phyloP scores from a whole-genome alignment of 1,140 invertebrate genomes.

The Drosophila tsacasi region DNA sequence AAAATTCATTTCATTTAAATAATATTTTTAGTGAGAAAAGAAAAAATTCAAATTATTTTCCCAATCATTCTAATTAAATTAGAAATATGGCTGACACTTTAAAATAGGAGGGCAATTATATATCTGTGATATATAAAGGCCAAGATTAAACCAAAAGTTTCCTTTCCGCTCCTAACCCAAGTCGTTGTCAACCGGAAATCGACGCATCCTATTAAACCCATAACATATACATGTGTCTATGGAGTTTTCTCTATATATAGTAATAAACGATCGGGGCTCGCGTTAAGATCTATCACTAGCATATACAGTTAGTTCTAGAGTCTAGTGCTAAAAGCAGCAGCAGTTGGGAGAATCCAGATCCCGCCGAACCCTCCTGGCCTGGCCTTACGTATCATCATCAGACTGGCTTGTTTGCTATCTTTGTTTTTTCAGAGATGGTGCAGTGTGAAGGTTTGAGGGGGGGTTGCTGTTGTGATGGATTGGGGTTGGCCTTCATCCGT shows the following conservation, averaged over 20 bases:
- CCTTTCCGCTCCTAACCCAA: neutral
- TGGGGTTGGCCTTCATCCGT: constrained; percentile 21
- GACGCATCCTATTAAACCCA: constrained; percentile 14
- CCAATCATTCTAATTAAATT: constrained; percentile 7
- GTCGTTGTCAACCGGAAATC: constrained; percentile 22
- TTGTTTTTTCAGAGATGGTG: constrained; percentile 8
- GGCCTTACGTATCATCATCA: constrained; percentile 62
- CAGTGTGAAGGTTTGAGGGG: constrained; percentile 18
- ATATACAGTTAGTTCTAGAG: constrained; percentile 70
- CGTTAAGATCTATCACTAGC: constrained; percentile 76
- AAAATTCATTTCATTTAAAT: neutral
- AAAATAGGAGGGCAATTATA: neutral
- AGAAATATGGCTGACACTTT: neutral
- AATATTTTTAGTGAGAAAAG: neutral
- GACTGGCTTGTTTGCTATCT: constrained; percentile 38
- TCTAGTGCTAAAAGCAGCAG: constrained; percentile 76
- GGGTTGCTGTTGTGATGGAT: constrained; percentile 37
- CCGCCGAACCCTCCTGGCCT: constrained; percentile 40
- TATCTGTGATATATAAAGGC: constrained; percentile 1
- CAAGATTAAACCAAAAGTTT: constrained; percentile 1
- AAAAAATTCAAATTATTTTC: constrained; percentile 2
- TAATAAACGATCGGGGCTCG: constrained; percentile 72
- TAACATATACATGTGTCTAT: constrained; percentile 13
- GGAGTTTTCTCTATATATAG: constrained; percentile 56
- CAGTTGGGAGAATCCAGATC: constrained; percentile 24